Conservation (phyloP, 2,888 invertebrate species). For the Eupithecia vulgata region DNA sequence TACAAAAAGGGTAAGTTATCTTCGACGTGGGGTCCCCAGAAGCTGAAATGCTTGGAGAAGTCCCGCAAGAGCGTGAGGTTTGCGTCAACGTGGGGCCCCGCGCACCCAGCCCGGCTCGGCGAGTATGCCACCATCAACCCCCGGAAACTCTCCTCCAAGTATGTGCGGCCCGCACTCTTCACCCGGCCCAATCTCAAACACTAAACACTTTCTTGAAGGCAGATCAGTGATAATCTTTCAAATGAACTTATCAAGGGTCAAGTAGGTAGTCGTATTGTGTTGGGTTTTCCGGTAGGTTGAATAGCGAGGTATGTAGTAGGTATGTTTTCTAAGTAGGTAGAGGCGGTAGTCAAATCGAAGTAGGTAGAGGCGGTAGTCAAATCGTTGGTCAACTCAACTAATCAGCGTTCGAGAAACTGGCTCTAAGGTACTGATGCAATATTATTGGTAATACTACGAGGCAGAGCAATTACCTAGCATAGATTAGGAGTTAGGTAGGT, state of each 20-base stretch:
- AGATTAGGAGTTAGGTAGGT: neutral
- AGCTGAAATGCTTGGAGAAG: constrained; percentile 37
- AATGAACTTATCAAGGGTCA: neutral
- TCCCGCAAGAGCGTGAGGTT: constrained; percentile 40
- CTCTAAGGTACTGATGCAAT: too few species aligned
- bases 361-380: too few species aligned
- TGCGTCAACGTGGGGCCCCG: constrained; percentile 42
- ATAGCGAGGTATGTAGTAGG: too few species aligned
- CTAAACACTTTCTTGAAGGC: neutral
- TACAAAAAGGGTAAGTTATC: constrained; percentile 30
- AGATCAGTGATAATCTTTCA: too few species aligned
- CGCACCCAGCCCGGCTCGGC: constrained; percentile 42
- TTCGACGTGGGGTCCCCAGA: constrained; percentile 41
- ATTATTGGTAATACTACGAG: too few species aligned
- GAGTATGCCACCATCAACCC: constrained; percentile 63
- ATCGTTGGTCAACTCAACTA: too few species aligned
- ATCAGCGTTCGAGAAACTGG: too few species aligned
- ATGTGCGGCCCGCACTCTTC: constrained; percentile 55
- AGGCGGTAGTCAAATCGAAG: too few species aligned
- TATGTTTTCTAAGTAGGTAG: too few species aligned
- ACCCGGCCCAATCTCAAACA: constrained; percentile 37
- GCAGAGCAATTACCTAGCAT: neutral
- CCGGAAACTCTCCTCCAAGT: constrained; percentile 52
- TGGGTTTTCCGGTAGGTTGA: neutral
- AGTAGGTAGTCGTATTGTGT: neutral